A percentile compares a stretch with the other conserved stretches of the same genome.
Evolutionary conservation across 2,797 vertebrate species (phyloP).

Genomic region (Hafferia zeledoni): DNA sequence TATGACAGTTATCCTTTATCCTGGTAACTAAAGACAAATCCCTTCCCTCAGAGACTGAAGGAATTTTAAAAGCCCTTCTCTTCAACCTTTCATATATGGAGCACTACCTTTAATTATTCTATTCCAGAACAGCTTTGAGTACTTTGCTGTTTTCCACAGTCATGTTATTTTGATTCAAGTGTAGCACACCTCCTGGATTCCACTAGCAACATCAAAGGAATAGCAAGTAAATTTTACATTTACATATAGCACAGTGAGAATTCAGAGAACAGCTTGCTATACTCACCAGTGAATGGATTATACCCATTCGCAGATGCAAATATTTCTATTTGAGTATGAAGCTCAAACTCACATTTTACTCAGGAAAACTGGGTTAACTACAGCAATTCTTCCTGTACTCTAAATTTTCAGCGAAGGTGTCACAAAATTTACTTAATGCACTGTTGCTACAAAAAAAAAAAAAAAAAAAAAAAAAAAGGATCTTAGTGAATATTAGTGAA

Average conservation of each 20-base stretch:
- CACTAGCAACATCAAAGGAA: conserved; percentile 4
- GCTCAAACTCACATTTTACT: neutral
- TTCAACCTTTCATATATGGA: neutral
- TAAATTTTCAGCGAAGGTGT: neutral
- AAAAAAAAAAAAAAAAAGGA: neutral
- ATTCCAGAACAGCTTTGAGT: neutral
- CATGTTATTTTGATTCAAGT: neutral
- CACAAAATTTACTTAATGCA: neutral
- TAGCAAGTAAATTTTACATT: neutral
- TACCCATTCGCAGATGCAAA: neutral
- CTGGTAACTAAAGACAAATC: neutral
- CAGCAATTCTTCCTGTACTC: neutral
- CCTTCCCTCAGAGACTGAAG: neutral
- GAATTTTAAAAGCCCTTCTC: neutral
- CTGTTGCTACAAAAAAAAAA: neutral
- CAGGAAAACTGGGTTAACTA: neutral
- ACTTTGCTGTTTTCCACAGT: neutral
- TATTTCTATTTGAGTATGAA: neutral
- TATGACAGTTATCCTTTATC: neutral
- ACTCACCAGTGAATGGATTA: neutral
- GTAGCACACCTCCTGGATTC: neutral
- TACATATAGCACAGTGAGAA: neutral
- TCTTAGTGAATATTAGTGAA: neutral
- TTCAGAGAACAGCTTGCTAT: neutral
- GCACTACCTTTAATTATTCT: neutral